Conservation (phyloP, 2,888 invertebrate genomes). For the Tridacna crocea region DNA sequence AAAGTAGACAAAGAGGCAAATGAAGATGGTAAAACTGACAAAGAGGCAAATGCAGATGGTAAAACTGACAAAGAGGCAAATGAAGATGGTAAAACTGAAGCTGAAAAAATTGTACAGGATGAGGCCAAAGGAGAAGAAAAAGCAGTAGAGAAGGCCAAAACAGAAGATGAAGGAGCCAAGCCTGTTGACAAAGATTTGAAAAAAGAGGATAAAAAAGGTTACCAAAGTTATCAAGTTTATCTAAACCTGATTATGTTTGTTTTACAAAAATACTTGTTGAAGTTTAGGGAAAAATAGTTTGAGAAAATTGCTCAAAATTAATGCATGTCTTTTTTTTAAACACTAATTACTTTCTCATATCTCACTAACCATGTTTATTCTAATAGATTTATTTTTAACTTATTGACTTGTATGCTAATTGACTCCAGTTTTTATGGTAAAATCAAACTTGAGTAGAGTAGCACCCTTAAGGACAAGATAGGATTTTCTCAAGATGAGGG, state of each 20-base stretch:
- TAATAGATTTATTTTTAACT: too few species aligned
- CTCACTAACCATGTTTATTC: too few species aligned
- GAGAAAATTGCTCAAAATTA: too few species aligned
- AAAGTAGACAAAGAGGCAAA: slow-evolving; percentile 22
- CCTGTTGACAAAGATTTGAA: slow-evolving; percentile 42
- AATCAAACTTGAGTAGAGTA: too few species aligned
- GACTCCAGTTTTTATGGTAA: too few species aligned
- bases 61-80: slow-evolving; percentile 26
- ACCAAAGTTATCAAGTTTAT: not conserved
- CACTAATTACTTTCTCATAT: too few species aligned
- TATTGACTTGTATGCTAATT: too few species aligned
- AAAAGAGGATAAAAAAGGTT: slow-evolving; percentile 35
- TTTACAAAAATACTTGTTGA: too few species aligned
- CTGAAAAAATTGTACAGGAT: slow-evolving; percentile 13
- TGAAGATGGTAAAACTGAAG: slow-evolving; percentile 48
- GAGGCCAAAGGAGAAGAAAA: not conserved
- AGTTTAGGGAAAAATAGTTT: too few species aligned
- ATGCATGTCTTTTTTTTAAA: too few species aligned
- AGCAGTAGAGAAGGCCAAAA: not conserved
- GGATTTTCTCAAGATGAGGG: too few species aligned
- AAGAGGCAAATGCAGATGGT: slow-evolving; percentile 28
- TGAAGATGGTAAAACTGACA: slow-evolving; percentile 48
- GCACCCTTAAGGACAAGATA: too few species aligned
- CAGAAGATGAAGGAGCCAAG: slow-evolving; percentile 16
- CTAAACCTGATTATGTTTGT: not conserved